These are phyloP conservation scores for Lordiphosa stackelbergi DNA, from an alignment of 1,140 invertebrate genomes.

Conservation along the genomic window DNA sequence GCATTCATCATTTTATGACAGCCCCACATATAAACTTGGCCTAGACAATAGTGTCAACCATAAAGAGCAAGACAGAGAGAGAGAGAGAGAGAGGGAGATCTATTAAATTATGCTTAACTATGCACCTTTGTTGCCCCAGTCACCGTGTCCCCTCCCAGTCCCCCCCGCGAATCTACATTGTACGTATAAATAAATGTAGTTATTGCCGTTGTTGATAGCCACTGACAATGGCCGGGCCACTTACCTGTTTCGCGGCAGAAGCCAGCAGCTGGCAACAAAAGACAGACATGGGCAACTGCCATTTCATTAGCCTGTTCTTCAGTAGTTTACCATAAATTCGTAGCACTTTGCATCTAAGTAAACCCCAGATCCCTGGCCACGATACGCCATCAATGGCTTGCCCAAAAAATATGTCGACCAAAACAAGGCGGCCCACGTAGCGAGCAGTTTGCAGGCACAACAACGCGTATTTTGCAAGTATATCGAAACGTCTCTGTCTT, in stretches of 20 bases:
- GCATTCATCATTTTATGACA: conserved; percentile 73
- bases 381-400: neutral
- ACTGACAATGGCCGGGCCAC: conserved; percentile 54
- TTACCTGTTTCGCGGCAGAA: conserved; percentile 31
- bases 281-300: neutral
- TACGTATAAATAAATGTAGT: conserved; percentile 11
- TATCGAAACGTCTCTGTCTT: conserved; percentile 27
- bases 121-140: conserved; percentile 60
- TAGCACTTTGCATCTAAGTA: neutral
- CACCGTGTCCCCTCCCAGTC: neutral
- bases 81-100: conserved; percentile 22
- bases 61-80: conserved; percentile 33
- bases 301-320: conserved; percentile 7
- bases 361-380: too few relatives aligned
- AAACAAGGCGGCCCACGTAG: conserved; percentile 23
- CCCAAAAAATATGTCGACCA: conserved; percentile 13
- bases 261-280: conserved; percentile 24
- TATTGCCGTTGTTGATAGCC: conserved; percentile 29
- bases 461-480: conserved; percentile 8
- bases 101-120: conserved; percentile 76
- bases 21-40: conserved; percentile 64
- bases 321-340: neutral
- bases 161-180: neutral
- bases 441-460: conserved; percentile 19
- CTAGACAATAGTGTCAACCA: conserved; percentile 74